Evolutionary conservation across 2,113 vertebrate species (phyloP).

Genomic region (Brevimyrus niger): DNA sequence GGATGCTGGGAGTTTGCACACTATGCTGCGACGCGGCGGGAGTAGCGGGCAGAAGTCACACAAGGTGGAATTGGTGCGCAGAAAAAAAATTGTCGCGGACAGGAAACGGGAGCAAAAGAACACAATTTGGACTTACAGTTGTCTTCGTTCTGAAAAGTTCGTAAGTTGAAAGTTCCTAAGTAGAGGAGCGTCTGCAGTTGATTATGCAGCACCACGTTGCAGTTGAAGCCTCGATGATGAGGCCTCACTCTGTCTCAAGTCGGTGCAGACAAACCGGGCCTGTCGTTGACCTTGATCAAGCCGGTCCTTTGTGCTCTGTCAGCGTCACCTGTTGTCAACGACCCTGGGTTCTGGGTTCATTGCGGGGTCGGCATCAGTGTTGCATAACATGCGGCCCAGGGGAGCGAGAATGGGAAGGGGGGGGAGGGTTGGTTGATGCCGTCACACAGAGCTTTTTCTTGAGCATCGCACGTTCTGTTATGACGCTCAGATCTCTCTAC

Average conservation of each 20-base stretch:
- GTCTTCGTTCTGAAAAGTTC: too few species aligned
- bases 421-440: not conserved
- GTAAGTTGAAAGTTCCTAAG: too few species aligned
- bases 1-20: too few species aligned
- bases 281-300: not conserved
- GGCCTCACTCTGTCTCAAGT: not conserved
- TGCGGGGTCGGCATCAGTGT: not conserved
- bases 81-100: too few species aligned
- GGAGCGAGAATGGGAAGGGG: not conserved
- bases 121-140: too few species aligned
- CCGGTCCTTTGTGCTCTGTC: not conserved
- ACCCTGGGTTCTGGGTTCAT: not conserved
- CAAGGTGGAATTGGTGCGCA: too few species aligned
- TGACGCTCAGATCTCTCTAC: constrained; percentile 32
- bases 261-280: not conserved
- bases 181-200: not conserved
- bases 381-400: not conserved
- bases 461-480: constrained; percentile 5
- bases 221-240: not conserved
- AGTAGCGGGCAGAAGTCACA: too few species aligned
- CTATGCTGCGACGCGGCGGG: too few species aligned
- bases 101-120: too few species aligned
- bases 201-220: not conserved
- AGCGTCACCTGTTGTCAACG: not conserved
- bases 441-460: not conserved